A percentile compares a stretch with the other conserved stretches of the same genome.
These are phyloP conservation scores for Phoxinus phoxinus DNA, from an alignment of 2,113 vertebrate genomes.

Conservation along the genomic window DNA sequence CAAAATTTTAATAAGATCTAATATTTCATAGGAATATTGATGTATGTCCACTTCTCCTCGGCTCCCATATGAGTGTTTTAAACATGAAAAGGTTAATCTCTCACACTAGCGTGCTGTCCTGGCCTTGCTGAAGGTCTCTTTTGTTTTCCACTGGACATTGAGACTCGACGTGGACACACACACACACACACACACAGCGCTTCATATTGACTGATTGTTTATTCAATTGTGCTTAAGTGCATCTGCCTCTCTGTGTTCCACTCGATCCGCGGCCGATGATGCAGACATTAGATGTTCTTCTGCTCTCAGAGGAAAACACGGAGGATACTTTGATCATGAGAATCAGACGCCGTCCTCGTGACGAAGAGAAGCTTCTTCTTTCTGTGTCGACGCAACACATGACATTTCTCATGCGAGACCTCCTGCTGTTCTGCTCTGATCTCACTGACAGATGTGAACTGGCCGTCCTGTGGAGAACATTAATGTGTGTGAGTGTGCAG, in stretches of 20 bases:
- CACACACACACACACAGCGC: constrained; percentile 11
- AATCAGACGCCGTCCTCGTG: background rate
- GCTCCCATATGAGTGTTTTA: background rate
- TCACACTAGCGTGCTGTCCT: background rate
- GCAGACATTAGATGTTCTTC: constrained; percentile 3
- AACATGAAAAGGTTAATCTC: background rate
- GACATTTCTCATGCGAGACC: background rate
- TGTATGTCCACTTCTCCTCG: too few species aligned
- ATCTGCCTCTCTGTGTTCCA: background rate
- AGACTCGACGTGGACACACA: background rate
- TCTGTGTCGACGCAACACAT: background rate
- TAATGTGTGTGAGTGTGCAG: background rate
- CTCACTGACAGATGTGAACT: background rate
- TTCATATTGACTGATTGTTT: constrained; percentile 26
- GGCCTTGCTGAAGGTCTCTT: background rate
- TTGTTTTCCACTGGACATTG: background rate
- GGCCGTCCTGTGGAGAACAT: background rate
- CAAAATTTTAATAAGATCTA: too few species aligned
- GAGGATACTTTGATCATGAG: background rate
- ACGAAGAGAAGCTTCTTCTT: background rate
- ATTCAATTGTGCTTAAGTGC: constrained; percentile 13
- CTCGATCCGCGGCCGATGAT: constrained; percentile 4
- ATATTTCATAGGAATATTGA: too few species aligned
- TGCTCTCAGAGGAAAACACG: background rate
- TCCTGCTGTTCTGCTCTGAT: background rate